These are phyloP conservation scores for Argya squamiceps DNA, from an alignment of 2,797 vertebrate species.

Conservation along the genomic window DNA sequence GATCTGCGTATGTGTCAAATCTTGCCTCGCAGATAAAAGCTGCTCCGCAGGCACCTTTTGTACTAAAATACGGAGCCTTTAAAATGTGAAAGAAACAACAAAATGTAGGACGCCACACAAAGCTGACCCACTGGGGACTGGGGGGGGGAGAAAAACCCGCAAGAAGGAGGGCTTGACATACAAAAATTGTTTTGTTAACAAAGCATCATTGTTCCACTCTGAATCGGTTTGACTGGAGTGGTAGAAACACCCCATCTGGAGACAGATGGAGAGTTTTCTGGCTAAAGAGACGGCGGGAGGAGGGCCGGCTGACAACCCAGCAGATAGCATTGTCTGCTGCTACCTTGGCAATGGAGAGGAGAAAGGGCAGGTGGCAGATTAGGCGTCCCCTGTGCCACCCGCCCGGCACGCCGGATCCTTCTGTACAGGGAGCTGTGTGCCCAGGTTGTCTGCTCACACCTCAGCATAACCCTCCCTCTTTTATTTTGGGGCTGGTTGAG, in stretches of 20 bases:
- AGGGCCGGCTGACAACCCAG: constrained; percentile 48
- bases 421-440: not conserved
- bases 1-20: constrained; percentile 59
- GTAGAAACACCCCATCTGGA: constrained; percentile 72
- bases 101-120: constrained; percentile 66
- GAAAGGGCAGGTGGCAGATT: constrained; percentile 14
- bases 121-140: constrained; percentile 67
- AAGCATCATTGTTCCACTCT: constrained; percentile 67
- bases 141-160: not conserved
- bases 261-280: constrained; percentile 67
- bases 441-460: not conserved
- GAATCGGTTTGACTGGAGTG: constrained; percentile 65
- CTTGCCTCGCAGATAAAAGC: constrained; percentile 12
- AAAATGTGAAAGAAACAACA: constrained; percentile 61
- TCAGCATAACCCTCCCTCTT: not conserved
- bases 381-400: not conserved
- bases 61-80: constrained; percentile 40
- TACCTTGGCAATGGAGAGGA: constrained; percentile 53
- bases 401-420: not conserved
- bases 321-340: constrained; percentile 60
- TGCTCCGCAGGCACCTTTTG: constrained; percentile 44
- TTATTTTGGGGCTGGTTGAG: not conserved
- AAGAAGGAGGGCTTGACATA: constrained; percentile 61
- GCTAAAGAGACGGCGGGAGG: constrained; percentile 42
- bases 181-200: constrained; percentile 73